Evolutionary conservation across 2,888 invertebrate genomes (phyloP).

Genomic region (Corbicula japonica): DNA sequence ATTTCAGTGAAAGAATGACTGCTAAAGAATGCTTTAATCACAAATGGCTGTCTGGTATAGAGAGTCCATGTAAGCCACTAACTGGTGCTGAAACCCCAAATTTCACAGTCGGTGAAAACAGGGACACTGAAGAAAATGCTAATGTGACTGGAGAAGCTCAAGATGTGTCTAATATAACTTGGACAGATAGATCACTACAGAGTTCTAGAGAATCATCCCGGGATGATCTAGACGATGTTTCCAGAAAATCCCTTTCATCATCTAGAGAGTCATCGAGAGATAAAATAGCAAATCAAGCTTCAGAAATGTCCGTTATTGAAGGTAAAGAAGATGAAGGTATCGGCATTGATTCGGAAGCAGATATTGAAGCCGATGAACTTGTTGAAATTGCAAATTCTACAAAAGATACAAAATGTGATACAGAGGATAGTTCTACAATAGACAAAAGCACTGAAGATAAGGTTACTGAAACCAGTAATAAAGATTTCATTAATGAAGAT

Average conservation of each 20-base stretch:
- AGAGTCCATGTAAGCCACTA: conserved; percentile 17
- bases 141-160: background rate
- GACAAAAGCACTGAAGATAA: conserved; percentile 5
- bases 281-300: conserved; percentile 19
- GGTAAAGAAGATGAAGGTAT: conserved; percentile 26
- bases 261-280: conserved; percentile 7
- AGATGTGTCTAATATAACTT: background rate
- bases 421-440: no score
- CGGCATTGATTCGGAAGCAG: conserved; percentile 14
- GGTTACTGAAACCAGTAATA: background rate
- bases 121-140: background rate
- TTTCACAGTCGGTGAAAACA: conserved; percentile 1
- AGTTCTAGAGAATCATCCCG: no score
- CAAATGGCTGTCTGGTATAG: conserved; percentile 91
- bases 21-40: conserved; percentile 96
- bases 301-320: conserved; percentile 50
- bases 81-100: conserved; percentile 9
- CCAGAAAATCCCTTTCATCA: no score
- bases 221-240: no score
- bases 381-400: no score
- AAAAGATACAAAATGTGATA: no score
- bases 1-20: conserved; percentile 94
- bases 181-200: background rate
- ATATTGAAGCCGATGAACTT: background rate
- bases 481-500: no score